Percentiles rank a stretch among this genome's conserved stretches.
phyloP scores from a whole-genome alignment of 2,797 vertebrate genomes.

The Mionectes olivaceus region DNA sequence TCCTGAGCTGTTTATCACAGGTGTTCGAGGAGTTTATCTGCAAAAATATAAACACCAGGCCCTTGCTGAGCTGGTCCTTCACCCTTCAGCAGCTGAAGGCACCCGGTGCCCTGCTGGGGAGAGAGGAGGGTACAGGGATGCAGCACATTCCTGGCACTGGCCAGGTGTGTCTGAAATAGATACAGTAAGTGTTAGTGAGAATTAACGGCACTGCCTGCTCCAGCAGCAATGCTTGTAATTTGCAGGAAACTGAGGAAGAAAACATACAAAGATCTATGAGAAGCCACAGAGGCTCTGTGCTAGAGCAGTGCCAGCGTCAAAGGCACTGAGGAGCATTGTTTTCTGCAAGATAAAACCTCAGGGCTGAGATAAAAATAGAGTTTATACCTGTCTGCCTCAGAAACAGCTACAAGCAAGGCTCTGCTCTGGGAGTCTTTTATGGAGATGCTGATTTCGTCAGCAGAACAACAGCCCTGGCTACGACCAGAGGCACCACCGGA shows the following conservation, averaged over 20 bases:
- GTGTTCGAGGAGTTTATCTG: background rate
- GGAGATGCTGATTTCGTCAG: slow-evolving; percentile 55
- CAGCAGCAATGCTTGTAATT: background rate
- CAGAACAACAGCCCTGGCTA: background rate
- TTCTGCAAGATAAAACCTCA: slow-evolving; percentile 48
- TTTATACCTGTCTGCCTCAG: slow-evolving; percentile 69
- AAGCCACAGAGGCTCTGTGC: background rate
- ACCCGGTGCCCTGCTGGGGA: background rate
- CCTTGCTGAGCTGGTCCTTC: background rate
- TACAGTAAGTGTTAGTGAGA: background rate
- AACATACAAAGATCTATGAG: background rate
- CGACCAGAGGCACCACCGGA: background rate
- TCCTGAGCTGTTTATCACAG: slow-evolving; percentile 16
- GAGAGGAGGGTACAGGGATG: background rate
- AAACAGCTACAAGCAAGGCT: slow-evolving; percentile 74
- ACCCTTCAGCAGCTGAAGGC: background rate
- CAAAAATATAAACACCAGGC: background rate
- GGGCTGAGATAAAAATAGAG: slow-evolving; percentile 79
- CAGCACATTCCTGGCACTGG: background rate
- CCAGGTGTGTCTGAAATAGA: background rate
- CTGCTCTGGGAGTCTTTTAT: slow-evolving; percentile 63
- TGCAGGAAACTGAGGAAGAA: slow-evolving; percentile 51
- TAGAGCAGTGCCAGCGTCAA: background rate
- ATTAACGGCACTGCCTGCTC: background rate
- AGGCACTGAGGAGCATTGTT: background rate